A percentile compares a stretch with the other conserved stretches of the same genome.
Conservation (phyloP, 1,140 invertebrate genomes). For the Euura saliciscinereae region DNA sequence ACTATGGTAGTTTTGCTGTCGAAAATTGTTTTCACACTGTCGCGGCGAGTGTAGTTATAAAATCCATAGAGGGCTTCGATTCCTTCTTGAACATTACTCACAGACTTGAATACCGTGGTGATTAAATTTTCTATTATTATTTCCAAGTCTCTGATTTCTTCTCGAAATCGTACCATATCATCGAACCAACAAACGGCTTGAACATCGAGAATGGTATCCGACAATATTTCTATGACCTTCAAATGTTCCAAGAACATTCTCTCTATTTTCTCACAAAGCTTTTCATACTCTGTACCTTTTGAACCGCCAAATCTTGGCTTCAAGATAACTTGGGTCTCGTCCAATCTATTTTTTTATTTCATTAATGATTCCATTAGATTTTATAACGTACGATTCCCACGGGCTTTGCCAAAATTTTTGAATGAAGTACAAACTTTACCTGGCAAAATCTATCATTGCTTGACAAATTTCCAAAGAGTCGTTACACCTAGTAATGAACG, state of each 20-base stretch:
- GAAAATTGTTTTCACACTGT: slow-evolving; percentile 68
- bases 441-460: slow-evolving; percentile 77
- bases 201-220: slow-evolving; percentile 74
- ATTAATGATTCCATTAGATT: not conserved
- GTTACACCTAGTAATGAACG: slow-evolving; percentile 82
- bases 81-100: slow-evolving; percentile 75
- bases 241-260: slow-evolving; percentile 74
- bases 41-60: slow-evolving; percentile 71
- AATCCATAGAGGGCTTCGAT: slow-evolving; percentile 69
- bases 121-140: slow-evolving; percentile 75
- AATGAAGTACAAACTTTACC: slow-evolving; percentile 49
- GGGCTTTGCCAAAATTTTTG: slow-evolving; percentile 12
- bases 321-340: slow-evolving; percentile 66
- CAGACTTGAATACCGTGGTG: slow-evolving; percentile 67
- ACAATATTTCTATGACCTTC: slow-evolving; percentile 64
- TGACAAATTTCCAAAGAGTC: slow-evolving; percentile 86
- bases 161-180: slow-evolving; percentile 72
- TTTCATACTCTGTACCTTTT: slow-evolving; percentile 72
- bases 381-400: not conserved
- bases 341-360: slow-evolving; percentile 53
- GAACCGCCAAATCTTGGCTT: slow-evolving; percentile 70
- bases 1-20: slow-evolving; percentile 64
- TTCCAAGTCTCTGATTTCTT: slow-evolving; percentile 71
- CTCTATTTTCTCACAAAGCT: slow-evolving; percentile 75
- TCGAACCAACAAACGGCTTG: slow-evolving; percentile 74